Percentiles rank a stretch among this genome's conserved stretches.
Conservation (phyloP, 2,888 invertebrate species). For the Drosophila parthenogenetica region DNA sequence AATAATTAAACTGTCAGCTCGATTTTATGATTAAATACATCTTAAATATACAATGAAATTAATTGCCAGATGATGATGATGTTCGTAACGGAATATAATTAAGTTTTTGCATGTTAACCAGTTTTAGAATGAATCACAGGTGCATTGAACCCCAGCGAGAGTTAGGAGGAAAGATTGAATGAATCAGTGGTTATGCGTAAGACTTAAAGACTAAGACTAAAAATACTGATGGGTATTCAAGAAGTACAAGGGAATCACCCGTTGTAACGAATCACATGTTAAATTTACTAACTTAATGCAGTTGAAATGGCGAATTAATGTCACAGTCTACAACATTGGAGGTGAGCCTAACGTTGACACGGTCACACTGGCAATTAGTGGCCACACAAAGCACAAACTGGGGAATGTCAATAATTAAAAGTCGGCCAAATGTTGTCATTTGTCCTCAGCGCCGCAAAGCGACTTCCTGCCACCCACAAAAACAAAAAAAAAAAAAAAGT, state of each 20-base stretch:
- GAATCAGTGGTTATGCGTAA: slow-evolving; percentile 18
- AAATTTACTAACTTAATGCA: not conserved
- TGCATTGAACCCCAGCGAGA: slow-evolving; percentile 11
- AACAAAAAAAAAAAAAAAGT: not conserved
- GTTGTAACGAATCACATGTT: not conserved
- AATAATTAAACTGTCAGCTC: slow-evolving; percentile 13
- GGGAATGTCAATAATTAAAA: slow-evolving; percentile 78
- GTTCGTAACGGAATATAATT: not conserved
- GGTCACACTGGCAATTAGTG: slow-evolving; percentile 53
- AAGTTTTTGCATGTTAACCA: not conserved
- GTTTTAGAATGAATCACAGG: slow-evolving; percentile 29
- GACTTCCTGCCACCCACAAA: slow-evolving; percentile 42
- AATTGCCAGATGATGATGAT: slow-evolving; percentile 4
- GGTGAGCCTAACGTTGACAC: slow-evolving; percentile 4
- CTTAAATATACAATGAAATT: slow-evolving; percentile 5
- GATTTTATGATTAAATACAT: slow-evolving; percentile 7
- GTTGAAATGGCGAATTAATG: slow-evolving; percentile 14
- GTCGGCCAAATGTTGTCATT: slow-evolving; percentile 80
- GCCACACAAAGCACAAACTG: slow-evolving; percentile 31
- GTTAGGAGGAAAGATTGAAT: slow-evolving; percentile 10
- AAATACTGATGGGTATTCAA: not conserved
- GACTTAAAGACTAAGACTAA: slow-evolving; percentile 16
- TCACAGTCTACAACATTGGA: slow-evolving; percentile 13
- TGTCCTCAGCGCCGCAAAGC: slow-evolving; percentile 43
- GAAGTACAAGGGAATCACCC: slow-evolving; percentile 18